Conservation (phyloP, 2,113 vertebrate genomes). For the Brachypteracias leptosomus region DNA sequence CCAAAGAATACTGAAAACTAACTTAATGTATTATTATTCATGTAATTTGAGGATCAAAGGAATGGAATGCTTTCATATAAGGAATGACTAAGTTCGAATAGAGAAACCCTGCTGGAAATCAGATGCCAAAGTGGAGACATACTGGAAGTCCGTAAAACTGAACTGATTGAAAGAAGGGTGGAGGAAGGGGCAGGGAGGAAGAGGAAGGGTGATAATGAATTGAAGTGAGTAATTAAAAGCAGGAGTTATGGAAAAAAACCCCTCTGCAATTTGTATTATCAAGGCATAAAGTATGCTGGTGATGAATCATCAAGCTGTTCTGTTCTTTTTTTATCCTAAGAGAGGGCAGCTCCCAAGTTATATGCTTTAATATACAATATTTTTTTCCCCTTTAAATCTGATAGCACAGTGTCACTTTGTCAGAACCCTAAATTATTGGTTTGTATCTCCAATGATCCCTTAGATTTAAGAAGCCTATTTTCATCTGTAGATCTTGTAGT, state of each 20-base stretch:
- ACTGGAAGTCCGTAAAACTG: neutral
- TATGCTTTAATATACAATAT: neutral
- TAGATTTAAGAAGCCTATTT: neutral
- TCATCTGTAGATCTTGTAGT: neutral
- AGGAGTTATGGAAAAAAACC: neutral
- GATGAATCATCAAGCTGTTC: neutral
- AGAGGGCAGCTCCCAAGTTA: neutral
- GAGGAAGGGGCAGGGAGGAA: rapidly evolving
- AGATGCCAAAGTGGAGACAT: neutral
- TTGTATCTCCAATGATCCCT: neutral
- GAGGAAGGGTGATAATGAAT: neutral
- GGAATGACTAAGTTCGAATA: neutral
- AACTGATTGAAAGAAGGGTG: neutral
- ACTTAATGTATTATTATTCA: neutral
- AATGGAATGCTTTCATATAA: neutral
- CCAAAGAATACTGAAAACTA: neutral
- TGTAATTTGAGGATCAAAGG: neutral
- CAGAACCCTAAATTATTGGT: neutral
- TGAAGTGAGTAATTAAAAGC: neutral
- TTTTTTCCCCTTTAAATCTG: neutral
- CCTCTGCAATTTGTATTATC: neutral
- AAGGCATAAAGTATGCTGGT: neutral
- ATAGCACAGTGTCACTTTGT: neutral
- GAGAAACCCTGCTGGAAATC: neutral
- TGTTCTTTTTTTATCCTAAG: neutral